Conservation (phyloP, 2,888 invertebrate genomes). For the Stenurella melanura region DNA sequence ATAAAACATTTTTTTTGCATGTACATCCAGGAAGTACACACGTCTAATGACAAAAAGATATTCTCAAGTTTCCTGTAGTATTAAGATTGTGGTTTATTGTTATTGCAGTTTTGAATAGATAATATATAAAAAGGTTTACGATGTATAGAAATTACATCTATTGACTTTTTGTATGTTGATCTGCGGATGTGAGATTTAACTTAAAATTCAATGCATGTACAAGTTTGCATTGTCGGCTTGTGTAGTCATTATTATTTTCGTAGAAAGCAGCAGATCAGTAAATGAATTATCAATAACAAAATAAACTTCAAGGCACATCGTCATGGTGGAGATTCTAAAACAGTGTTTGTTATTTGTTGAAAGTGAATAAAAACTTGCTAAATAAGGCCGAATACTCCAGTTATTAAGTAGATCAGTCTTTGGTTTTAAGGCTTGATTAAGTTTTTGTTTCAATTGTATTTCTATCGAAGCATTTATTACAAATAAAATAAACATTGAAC, state of each 20-base stretch:
- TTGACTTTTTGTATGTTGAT: conserved; percentile 46
- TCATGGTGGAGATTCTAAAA: conserved; percentile 5
- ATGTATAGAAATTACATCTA: conserved; percentile 20
- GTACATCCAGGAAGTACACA: background rate
- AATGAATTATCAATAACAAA: conserved; percentile 36
- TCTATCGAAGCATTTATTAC: background rate
- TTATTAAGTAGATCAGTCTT: conserved; percentile 15
- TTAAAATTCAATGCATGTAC: conserved; percentile 45
- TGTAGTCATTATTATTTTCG: conserved; percentile 46
- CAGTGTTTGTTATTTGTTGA: background rate
- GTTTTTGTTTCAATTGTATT: background rate
- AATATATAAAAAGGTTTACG: background rate
- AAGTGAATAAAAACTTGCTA: background rate
- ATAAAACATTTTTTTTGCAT: too few relatives aligned
- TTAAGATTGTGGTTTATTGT: conserved; percentile 18
- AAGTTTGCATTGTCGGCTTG: conserved; percentile 39
- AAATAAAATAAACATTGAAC: background rate
- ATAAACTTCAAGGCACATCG: conserved; percentile 19
- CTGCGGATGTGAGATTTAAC: conserved; percentile 48
- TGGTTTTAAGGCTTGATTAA: background rate
- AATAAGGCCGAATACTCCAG: conserved; percentile 5
- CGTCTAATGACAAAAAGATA: background rate
- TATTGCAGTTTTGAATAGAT: conserved; percentile 1
- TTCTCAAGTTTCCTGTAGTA: conserved; percentile 1
- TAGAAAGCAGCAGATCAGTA: conserved; percentile 43